Evolutionary conservation across 2,797 vertebrate genomes (phyloP).

Genomic region (Siniperca obscura): DNA sequence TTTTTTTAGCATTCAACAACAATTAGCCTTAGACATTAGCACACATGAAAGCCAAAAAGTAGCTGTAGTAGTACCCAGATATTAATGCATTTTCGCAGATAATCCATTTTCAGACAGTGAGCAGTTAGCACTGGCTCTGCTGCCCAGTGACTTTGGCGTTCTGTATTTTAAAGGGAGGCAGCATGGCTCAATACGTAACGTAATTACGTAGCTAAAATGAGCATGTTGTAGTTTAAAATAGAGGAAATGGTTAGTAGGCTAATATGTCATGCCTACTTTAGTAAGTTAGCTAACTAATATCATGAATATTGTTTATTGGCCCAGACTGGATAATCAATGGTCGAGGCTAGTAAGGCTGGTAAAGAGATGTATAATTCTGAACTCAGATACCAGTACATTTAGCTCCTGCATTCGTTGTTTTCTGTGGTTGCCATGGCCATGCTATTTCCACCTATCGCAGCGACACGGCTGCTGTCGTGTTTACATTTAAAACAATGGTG

Average conservation of each 20-base stretch:
- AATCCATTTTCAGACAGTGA: neutral
- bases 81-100: neutral
- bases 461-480: neutral
- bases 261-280: too few relatives aligned
- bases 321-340: neutral
- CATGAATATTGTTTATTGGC: neutral
- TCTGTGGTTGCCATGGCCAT: slow-evolving; percentile 18
- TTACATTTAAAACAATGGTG: neutral
- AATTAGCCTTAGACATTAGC: neutral
- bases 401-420: neutral
- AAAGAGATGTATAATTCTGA: neutral
- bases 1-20: neutral
- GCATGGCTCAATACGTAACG: neutral
- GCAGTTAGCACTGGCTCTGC: neutral
- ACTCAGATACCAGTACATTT: neutral
- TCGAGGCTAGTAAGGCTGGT: neutral
- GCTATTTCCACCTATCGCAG: neutral
- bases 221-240: neutral
- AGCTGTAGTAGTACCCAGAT: neutral
- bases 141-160: neutral
- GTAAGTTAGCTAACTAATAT: neutral
- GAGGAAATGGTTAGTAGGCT: neutral
- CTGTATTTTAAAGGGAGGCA: neutral
- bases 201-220: neutral
- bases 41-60: neutral